These are phyloP conservation scores for Mantis religiosa DNA, from an alignment of 2,888 invertebrate species.

Conservation along the genomic window DNA sequence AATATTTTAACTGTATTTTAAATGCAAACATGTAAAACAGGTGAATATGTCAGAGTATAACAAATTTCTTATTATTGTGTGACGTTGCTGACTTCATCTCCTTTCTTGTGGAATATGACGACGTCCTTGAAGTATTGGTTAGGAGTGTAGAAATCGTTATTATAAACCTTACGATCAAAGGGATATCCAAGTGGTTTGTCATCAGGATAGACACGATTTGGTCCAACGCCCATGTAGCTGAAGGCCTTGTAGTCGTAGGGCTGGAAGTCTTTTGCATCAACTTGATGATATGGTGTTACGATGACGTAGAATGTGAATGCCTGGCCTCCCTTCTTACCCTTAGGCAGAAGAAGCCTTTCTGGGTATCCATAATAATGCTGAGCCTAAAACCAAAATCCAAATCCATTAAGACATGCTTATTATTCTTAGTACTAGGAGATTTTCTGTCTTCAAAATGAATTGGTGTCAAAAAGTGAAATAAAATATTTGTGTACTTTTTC, in stretches of 20 bases:
- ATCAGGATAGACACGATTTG: constrained; percentile 54
- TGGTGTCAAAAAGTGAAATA: no score
- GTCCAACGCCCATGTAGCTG: constrained; percentile 50
- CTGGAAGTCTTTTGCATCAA: not conserved
- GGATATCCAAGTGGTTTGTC: constrained; percentile 67
- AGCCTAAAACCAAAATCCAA: not conserved
- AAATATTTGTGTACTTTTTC: not conserved
- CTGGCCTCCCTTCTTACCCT: constrained; percentile 62
- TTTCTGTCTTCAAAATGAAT: constrained; percentile 2
- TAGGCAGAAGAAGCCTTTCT: constrained; percentile 65
- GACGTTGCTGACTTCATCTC: not conserved
- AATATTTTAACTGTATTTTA: no score
- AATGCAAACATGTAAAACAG: no score
- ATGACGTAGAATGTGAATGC: constrained; percentile 61
- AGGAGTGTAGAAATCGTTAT: constrained; percentile 49
- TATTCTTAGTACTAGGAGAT: constrained; percentile 39
- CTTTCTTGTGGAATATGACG: not conserved
- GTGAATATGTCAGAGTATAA: no score
- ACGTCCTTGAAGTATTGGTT: constrained; percentile 40
- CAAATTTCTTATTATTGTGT: no score
- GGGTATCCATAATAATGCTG: constrained; percentile 64
- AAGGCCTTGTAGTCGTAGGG: constrained; percentile 38
- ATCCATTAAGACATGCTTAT: not conserved
- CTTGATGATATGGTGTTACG: constrained; percentile 47
- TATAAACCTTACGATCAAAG: constrained; percentile 62